These are phyloP conservation scores for Girardinichthys multiradiatus DNA, from an alignment of 2,113 vertebrate genomes.

Conservation along the genomic window DNA sequence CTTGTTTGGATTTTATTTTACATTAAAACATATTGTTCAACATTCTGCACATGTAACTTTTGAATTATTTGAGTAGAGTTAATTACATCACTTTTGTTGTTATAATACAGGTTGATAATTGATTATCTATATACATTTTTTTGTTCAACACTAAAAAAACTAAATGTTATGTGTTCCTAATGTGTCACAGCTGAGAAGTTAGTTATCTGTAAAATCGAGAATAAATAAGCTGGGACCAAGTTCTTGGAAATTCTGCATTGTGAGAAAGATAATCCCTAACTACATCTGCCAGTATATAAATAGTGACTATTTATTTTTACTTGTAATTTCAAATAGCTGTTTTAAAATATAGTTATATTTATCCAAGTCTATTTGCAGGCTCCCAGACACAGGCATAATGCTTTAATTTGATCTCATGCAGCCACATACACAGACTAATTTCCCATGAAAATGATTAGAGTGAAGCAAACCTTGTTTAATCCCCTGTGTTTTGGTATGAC, in stretches of 20 bases:
- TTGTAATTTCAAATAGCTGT: conserved; percentile 30
- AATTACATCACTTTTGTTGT: not conserved
- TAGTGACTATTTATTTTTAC: conserved; percentile 40
- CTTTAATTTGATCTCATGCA: conserved; percentile 41
- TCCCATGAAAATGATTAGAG: conserved; percentile 45
- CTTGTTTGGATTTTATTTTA: conserved; percentile 6
- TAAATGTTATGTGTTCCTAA: not conserved
- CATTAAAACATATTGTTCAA: not conserved
- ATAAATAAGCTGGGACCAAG: conserved; percentile 24
- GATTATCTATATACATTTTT: not conserved
- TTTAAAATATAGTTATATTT: conserved; percentile 43
- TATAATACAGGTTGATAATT: too few relatives aligned
- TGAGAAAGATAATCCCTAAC: conserved; percentile 40
- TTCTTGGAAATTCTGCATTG: conserved; percentile 46
- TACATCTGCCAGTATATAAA: conserved; percentile 42
- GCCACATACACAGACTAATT: conserved; percentile 33
- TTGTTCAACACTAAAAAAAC: not conserved
- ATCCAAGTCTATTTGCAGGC: conserved; percentile 32
- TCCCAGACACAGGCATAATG: not conserved
- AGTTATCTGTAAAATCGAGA: not conserved
- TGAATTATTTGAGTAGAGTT: not conserved
- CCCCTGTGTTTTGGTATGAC: conserved; percentile 18
- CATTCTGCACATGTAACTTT: conserved; percentile 1
- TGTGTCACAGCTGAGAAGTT: not conserved
- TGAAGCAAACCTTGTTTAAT: conserved; percentile 60